Evolutionary conservation across 2,888 invertebrate species (phyloP).

Genomic region (Philhelius pedissequus): DNA sequence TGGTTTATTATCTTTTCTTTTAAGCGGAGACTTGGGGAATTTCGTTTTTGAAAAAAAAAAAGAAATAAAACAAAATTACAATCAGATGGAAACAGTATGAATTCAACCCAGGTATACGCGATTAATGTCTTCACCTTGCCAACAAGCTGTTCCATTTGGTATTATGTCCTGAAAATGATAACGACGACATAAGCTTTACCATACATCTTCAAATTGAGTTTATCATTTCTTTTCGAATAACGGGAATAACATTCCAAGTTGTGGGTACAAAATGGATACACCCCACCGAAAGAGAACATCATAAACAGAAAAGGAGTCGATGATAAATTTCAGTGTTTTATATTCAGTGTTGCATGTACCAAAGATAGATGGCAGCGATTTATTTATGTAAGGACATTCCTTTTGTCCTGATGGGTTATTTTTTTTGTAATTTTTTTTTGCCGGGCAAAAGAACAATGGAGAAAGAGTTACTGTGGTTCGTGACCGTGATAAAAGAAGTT

Average conservation of each 20-base stretch:
- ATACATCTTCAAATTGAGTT: neutral
- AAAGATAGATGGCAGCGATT: constrained; percentile 51
- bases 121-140: neutral
- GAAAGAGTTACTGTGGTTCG: neutral
- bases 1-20: neutral
- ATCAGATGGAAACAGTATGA: neutral
- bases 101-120: neutral
- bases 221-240: neutral
- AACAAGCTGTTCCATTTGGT: neutral
- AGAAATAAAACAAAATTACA: too few species aligned
- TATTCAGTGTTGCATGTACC: constrained; percentile 51
- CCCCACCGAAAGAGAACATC: constrained; percentile 34
- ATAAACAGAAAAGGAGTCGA: constrained; percentile 33
- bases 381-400: constrained; percentile 46
- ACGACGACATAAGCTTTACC: neutral
- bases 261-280: constrained; percentile 32
- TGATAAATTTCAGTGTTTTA: constrained; percentile 53
- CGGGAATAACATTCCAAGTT: neutral
- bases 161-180: neutral
- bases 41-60: neutral
- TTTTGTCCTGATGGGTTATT: neutral
- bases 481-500: neutral
- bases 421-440: neutral
- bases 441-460: neutral
- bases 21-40: neutral